Base-by-base conservation (phyloP, 2,888 invertebrate species). In the Limenitis camilla region DNA sequence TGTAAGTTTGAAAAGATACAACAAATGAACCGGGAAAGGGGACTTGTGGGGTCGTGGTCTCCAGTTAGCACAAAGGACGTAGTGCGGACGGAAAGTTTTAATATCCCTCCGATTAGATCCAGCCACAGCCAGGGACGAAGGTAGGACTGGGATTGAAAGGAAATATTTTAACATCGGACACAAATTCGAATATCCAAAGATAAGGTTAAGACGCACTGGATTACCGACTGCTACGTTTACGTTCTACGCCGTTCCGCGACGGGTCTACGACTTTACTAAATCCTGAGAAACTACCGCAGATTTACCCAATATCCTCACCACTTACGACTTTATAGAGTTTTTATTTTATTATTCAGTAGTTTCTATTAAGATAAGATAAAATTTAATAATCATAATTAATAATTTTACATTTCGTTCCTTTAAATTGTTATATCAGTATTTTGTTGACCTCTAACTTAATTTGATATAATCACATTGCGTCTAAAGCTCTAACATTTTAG, bases 41-140 rank as follows among this genome's bases (percentile, higher is more conserved):
- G 60, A 61, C 60, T 64, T 61, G 54, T 45, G 65, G 66, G 71
- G 71, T 63, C 68, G 67, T 68, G 68, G 59, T 55, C 69, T 66
- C 67, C 66, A 63, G 67, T 65, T 62, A 62, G 67, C 66, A 80
- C 74, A 79, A 82, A 81, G 77, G 76, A 73, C 68, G 71, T 67
- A 71, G 71, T 66, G 72, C 71, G 72, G 74, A 72, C 73, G 74
- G 76, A 83, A 86, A 83, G 78, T 87, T 88, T 85, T 86, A 86
- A 88, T 86, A 86, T 85, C 84, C 79, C 77, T 76, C 74, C 78
- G 81, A 84, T 84, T 81, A 80, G 83, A 82, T 83, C 75, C 77
- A 77, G 76, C 79, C 77, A 66, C 76, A 79, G 71, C 69, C 71
- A 64, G 68, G 72, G 73, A 74, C 69, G 74, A 71, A 72, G 72